These are phyloP conservation scores for Murina feae DNA, from an alignment of 2,113 vertebrate genomes.

Conservation along the genomic window DNA sequence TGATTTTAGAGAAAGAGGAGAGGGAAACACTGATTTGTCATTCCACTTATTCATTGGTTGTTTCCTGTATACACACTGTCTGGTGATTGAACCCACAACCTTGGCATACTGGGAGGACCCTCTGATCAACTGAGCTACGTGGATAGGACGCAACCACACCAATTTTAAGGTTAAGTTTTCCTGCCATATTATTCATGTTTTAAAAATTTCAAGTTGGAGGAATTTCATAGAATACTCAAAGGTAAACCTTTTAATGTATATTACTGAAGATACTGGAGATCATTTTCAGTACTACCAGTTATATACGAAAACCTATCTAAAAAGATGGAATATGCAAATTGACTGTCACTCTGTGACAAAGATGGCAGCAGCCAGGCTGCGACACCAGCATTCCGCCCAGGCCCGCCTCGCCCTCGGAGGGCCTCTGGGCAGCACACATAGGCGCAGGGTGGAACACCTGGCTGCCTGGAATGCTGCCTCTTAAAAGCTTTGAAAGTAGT, in stretches of 20 bases:
- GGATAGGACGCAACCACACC: neutral
- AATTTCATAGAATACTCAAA: neutral
- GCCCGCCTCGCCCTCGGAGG: no score
- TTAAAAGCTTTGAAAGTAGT: no score
- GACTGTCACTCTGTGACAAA: no score
- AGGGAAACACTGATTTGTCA: neutral
- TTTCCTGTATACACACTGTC: neutral
- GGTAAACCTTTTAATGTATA: neutral
- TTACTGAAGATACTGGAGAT: neutral
- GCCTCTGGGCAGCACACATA: no score
- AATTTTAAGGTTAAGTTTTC: constrained; percentile 17
- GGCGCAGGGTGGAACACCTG: no score
- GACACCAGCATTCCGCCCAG: no score
- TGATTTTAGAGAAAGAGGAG: neutral
- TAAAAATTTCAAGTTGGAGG: constrained; percentile 11
- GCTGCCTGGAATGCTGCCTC: no score
- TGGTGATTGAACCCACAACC: neutral
- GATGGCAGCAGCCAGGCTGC: no score
- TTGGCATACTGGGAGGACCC: neutral
- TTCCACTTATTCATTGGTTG: neutral
- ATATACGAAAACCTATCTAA: no score
- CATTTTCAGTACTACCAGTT: neutral
- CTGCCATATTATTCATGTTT: neutral
- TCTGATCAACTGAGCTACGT: neutral
- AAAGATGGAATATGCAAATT: no score